Percentiles rank a stretch among this genome's conserved stretches.
These are phyloP conservation scores for Ceramica pisi DNA, from an alignment of 2,888 invertebrate genomes.

Conservation along the genomic window DNA sequence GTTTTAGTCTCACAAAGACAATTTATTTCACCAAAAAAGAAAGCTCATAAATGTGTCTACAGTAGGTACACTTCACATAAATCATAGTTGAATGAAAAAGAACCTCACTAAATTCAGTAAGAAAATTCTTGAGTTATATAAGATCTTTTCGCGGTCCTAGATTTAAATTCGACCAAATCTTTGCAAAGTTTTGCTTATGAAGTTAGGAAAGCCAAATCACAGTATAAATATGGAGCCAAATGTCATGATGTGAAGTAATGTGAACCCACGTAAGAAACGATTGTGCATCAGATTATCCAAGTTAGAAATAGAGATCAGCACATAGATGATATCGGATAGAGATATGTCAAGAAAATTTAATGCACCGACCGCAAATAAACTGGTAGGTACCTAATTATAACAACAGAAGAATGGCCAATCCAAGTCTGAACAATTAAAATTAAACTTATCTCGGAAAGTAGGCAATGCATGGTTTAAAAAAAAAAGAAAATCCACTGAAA, in stretches of 20 bases:
- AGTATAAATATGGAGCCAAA: no score
- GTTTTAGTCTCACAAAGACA: slow-evolving; percentile 3
- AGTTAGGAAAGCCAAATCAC: no score
- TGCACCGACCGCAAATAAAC: slow-evolving; percentile 4
- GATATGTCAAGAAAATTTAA: not conserved
- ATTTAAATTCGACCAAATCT: slow-evolving; percentile 30
- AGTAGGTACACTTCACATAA: slow-evolving; percentile 44
- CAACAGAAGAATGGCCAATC: not conserved
- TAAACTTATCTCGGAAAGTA: not conserved
- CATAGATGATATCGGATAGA: not conserved
- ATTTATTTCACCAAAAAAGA: slow-evolving; percentile 36
- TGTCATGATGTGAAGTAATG: not conserved
- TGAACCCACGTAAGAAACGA: not conserved
- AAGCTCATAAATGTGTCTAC: slow-evolving; percentile 42
- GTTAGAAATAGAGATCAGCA: not conserved
- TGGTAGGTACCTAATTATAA: not conserved
- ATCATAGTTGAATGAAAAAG: slow-evolving; percentile 44
- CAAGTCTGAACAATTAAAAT: not conserved
- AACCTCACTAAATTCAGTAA: slow-evolving; percentile 15
- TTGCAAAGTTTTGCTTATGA: not conserved
- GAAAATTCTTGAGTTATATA: slow-evolving; percentile 8
- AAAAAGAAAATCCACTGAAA: not conserved
- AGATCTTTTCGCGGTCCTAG: slow-evolving; percentile 25
- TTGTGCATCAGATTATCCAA: not conserved
- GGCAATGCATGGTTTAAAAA: no score